A percentile compares a stretch with the other conserved stretches of the same genome.
Conservation (phyloP, 2,888 invertebrate genomes). For the Nomada lathburiana region DNA sequence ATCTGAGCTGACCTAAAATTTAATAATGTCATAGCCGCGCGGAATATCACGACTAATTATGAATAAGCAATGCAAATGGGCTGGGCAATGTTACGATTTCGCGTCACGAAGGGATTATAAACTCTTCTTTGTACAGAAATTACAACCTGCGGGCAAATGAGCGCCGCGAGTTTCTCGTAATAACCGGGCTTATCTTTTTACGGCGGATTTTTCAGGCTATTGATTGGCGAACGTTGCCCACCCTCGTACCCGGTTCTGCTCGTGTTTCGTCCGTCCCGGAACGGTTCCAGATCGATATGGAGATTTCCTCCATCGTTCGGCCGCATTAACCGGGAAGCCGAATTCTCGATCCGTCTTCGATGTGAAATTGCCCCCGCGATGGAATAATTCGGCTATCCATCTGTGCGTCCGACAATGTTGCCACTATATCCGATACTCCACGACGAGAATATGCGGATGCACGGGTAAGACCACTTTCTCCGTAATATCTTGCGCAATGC, state of each 20-base stretch:
- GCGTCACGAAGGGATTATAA: slow-evolving; percentile 60
- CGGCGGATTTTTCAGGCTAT: slow-evolving; percentile 46
- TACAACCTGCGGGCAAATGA: slow-evolving; percentile 48
- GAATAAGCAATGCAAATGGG: slow-evolving; percentile 61
- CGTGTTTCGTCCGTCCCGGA: slow-evolving; percentile 17
- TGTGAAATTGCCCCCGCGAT: too few species aligned
- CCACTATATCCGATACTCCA: too few species aligned
- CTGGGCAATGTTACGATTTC: slow-evolving; percentile 55
- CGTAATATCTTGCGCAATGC: not conserved
- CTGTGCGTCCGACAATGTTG: not conserved
- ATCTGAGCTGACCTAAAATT: slow-evolving; percentile 51
- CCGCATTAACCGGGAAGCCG: not conserved
- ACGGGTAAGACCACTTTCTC: slow-evolving; percentile 16
- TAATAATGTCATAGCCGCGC: slow-evolving; percentile 51
- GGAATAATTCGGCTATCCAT: not conserved
- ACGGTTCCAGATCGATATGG: slow-evolving; percentile 27
- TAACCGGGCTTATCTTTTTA: slow-evolving; percentile 48
- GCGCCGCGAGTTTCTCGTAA: slow-evolving; percentile 44
- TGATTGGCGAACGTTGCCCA: slow-evolving; percentile 21
- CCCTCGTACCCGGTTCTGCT: not conserved
- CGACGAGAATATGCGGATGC: not conserved
- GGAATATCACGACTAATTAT: slow-evolving; percentile 59
- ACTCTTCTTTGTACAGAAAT: slow-evolving; percentile 58
- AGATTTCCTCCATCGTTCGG: not conserved
- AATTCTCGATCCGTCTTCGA: not conserved